These are phyloP conservation scores for Rostratula benghalensis DNA, from an alignment of 2,113 vertebrate species.

Conservation along the genomic window DNA sequence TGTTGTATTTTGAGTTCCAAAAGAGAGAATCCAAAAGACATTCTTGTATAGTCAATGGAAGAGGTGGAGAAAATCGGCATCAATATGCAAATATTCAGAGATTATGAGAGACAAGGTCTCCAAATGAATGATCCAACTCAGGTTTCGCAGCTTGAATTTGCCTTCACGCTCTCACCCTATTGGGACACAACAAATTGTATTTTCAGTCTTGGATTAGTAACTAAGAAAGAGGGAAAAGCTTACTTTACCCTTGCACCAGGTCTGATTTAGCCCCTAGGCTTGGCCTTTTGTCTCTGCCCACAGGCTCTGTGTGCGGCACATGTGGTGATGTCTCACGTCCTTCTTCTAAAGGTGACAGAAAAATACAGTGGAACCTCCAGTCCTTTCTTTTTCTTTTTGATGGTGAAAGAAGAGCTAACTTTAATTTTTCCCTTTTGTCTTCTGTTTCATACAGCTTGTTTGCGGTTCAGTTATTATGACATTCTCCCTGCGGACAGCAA, in stretches of 20 bases:
- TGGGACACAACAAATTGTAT: neutral
- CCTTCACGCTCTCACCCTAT: neutral
- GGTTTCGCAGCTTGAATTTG: neutral
- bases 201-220: neutral
- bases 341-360: neutral
- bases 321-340: neutral
- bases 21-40: neutral
- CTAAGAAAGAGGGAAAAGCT: neutral
- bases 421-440: neutral
- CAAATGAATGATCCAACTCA: neutral
- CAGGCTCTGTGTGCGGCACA: neutral
- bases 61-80: neutral
- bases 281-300: neutral
- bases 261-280: neutral
- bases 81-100: neutral
- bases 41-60: neutral
- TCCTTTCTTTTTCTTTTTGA: neutral
- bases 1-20: neutral
- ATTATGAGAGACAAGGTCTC: neutral
- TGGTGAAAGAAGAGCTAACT: neutral
- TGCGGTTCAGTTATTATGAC: constrained; percentile 7
- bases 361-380: neutral
- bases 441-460: neutral
- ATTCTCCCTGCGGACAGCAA: neutral
- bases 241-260: neutral